Conservation (phyloP, 2,113 vertebrate genomes). For the Pitta sordida region DNA sequence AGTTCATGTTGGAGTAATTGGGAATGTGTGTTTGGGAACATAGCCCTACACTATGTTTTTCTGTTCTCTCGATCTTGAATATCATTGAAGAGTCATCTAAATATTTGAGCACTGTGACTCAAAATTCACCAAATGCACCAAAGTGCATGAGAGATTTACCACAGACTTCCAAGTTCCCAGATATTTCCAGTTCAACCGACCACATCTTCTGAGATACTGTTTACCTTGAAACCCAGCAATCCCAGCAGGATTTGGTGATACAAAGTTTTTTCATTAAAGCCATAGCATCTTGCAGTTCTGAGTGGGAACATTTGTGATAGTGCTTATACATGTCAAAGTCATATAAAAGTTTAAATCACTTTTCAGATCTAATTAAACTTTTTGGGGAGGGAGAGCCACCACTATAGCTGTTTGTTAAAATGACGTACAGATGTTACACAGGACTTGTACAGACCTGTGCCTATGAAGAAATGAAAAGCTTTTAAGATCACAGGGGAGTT, state of each 20-base stretch:
- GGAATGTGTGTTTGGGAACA: neutral
- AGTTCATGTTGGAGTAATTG: neutral
- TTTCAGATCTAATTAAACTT: constrained; percentile 56
- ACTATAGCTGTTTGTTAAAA: constrained; percentile 42
- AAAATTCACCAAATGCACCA: neutral
- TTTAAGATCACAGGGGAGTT: constrained; percentile 74
- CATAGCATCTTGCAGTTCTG: neutral
- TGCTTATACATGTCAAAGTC: neutral
- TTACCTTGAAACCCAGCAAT: neutral
- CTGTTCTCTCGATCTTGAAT: neutral
- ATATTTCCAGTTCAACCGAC: neutral
- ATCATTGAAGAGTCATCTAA: neutral
- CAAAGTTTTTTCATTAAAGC: neutral
- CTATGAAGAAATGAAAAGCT: constrained; percentile 77
- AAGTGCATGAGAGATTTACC: neutral
- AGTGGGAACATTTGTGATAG: neutral
- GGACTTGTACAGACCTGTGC: constrained; percentile 73
- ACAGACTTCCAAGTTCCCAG: neutral
- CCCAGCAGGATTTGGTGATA: neutral
- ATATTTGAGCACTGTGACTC: neutral
- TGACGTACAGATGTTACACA: constrained; percentile 43
- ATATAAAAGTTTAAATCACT: neutral
- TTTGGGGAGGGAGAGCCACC: neutral
- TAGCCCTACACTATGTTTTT: neutral
- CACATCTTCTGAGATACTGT: neutral